Evolutionary conservation across 2,888 invertebrate species (phyloP).

Genomic region (Atethmia centrago): DNA sequence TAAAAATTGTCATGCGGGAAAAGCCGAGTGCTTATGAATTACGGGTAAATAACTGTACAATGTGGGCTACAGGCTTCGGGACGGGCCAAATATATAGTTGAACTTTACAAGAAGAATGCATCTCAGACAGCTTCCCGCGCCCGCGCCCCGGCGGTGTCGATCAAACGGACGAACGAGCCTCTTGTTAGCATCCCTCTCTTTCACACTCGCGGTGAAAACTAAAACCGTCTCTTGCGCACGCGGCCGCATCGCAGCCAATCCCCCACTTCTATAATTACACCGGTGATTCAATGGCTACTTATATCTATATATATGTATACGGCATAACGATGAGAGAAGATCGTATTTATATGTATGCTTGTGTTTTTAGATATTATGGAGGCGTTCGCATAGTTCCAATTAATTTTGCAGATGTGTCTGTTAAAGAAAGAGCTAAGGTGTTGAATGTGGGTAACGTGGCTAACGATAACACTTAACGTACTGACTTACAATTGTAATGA

Average conservation of each 20-base stretch:
- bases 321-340: constrained; percentile 88
- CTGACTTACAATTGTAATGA: neutral
- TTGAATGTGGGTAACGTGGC: constrained; percentile 18
- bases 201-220: constrained; percentile 75
- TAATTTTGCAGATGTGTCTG: constrained; percentile 78
- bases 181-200: constrained; percentile 87
- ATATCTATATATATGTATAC: constrained; percentile 87
- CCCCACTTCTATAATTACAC: constrained; percentile 91
- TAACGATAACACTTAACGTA: neutral
- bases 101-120: constrained; percentile 90
- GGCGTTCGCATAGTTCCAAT: constrained; percentile 78
- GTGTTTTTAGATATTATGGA: constrained; percentile 85
- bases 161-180: constrained; percentile 90
- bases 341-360: constrained; percentile 85
- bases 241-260: constrained; percentile 89
- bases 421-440: constrained; percentile 47
- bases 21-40: constrained; percentile 65
- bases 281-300: constrained; percentile 91
- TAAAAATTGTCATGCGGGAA: constrained; percentile 52
- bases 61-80: constrained; percentile 75
- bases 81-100: constrained; percentile 89
- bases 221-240: constrained; percentile 79
- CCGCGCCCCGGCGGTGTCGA: constrained; percentile 89
- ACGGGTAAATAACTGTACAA: constrained; percentile 82
- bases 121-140: constrained; percentile 87